A percentile compares a stretch with the other conserved stretches of the same genome.
These are phyloP conservation scores for Phataginus tricuspis DNA, from an alignment of 2,797 vertebrate genomes.

Conservation along the genomic window DNA sequence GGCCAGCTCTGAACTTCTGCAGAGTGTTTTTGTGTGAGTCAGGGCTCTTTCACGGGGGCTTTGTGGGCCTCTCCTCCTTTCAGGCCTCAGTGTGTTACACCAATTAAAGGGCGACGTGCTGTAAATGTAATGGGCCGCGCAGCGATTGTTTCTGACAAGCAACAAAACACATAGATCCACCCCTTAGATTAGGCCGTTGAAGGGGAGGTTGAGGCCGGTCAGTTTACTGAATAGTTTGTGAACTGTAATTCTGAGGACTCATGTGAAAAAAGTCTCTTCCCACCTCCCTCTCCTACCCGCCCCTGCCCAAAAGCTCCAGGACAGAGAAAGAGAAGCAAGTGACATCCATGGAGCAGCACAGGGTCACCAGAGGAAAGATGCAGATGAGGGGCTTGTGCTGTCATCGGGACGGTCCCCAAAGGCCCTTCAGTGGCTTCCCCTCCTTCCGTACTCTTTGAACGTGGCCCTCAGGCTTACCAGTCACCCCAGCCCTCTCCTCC, in stretches of 20 bases:
- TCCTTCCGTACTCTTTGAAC: neutral
- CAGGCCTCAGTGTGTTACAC: constrained; percentile 94
- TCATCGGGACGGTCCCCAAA: constrained; percentile 27
- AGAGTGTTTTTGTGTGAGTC: constrained; percentile 94
- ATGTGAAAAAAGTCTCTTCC: constrained; percentile 89
- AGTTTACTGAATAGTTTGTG: constrained; percentile 94
- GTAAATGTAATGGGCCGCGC: constrained; percentile 98
- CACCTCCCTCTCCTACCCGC: constrained; percentile 66
- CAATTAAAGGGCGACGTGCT: constrained; percentile 99
- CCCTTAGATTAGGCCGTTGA: constrained; percentile 99
- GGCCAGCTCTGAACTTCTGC: constrained; percentile 94
- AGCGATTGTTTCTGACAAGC: constrained; percentile 99
- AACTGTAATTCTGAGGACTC: constrained; percentile 93
- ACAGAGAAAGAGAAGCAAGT: constrained; percentile 80
- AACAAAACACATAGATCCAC: constrained; percentile 99
- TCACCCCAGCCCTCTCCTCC: constrained; percentile 16
- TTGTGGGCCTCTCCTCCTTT: constrained; percentile 92
- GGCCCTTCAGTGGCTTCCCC: constrained; percentile 10
- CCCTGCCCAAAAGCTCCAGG: constrained; percentile 62
- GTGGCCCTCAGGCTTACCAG: neutral
- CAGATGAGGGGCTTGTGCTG: constrained; percentile 44
- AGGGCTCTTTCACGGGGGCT: constrained; percentile 92
- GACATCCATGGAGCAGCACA: constrained; percentile 83
- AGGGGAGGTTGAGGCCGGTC: constrained; percentile 94
- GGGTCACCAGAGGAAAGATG: constrained; percentile 59